These are phyloP conservation scores for Phortica magna DNA, from an alignment of 2,888 invertebrate species.

Conservation along the genomic window DNA sequence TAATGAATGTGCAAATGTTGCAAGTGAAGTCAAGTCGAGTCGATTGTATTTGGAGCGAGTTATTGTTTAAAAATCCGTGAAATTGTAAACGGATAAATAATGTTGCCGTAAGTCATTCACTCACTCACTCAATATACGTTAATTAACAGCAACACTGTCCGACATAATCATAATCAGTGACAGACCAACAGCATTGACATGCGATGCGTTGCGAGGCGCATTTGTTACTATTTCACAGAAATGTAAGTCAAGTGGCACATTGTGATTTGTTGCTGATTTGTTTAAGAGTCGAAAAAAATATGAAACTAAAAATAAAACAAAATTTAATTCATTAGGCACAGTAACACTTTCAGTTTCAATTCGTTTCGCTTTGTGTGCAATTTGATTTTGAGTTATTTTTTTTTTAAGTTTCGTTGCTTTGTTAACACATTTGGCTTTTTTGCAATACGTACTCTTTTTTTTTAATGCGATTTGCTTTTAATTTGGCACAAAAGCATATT, in stretches of 20 bases:
- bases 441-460: background rate
- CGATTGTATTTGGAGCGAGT: background rate
- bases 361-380: background rate
- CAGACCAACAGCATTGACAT: background rate
- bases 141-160: constrained; percentile 2
- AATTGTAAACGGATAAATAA: background rate
- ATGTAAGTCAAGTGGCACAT: too few species aligned
- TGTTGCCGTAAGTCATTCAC: background rate
- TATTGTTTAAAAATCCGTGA: constrained; percentile 10
- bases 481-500: constrained; percentile 21
- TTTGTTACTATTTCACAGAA: background rate
- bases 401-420: background rate
- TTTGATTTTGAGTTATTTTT: background rate
- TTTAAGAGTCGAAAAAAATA: background rate
- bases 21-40: background rate
- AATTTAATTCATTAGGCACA: background rate
- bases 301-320: background rate
- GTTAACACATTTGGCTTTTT: background rate
- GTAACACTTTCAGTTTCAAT: constrained; percentile 3
- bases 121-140: constrained; percentile 9
- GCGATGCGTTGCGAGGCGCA: background rate
- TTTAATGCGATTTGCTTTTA: constrained; percentile 21
- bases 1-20: background rate
- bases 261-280: background rate
- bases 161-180: constrained; percentile 3